phyloP scores from a whole-genome alignment of 2,888 invertebrate genomes.

The Agapostemon virescens region DNA sequence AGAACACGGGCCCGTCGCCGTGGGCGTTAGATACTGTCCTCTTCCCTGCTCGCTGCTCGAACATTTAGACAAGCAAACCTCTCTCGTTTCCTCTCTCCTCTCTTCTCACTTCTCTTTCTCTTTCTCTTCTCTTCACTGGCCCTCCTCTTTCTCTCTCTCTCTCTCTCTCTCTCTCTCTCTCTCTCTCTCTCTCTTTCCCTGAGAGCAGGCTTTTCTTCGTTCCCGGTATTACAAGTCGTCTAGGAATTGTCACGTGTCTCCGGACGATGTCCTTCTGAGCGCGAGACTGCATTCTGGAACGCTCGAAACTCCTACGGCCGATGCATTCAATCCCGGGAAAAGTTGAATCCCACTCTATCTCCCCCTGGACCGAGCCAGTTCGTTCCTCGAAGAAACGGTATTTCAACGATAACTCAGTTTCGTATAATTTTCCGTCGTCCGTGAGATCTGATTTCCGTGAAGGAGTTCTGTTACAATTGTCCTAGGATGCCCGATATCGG shows the following conservation, averaged over 20 bases:
- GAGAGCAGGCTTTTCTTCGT: slow-evolving; percentile 23
- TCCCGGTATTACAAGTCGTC: slow-evolving; percentile 12
- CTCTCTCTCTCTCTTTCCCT: slow-evolving; percentile 15
- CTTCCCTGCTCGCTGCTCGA: slow-evolving; percentile 23
- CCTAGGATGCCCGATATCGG: background rate
- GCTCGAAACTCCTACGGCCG: background rate
- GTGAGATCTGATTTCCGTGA: slow-evolving; percentile 3
- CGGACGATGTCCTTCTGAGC: slow-evolving; percentile 6
- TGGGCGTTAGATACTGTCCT: slow-evolving; percentile 54
- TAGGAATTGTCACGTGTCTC: slow-evolving; percentile 30
- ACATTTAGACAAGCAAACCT: slow-evolving; percentile 44
- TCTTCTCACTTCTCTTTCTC: background rate
- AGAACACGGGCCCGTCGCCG: slow-evolving; percentile 49
- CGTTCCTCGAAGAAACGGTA: background rate
- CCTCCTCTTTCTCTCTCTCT: background rate
- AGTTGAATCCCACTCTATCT: slow-evolving; percentile 1
- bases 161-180: slow-evolving; percentile 9
- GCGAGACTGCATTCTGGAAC: background rate
- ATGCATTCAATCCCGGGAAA: background rate
- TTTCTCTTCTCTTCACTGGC: no score
- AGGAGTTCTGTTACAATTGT: slow-evolving; percentile 1
- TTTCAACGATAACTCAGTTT: background rate
- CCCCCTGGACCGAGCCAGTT: background rate
- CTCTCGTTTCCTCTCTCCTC: slow-evolving; percentile 13
- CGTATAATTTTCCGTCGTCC: slow-evolving; percentile 9